A percentile compares a stretch with the other conserved stretches of the same genome.
These are phyloP conservation scores for Episyrphus balteatus DNA, from an alignment of 1,140 invertebrate genomes.

Conservation along the genomic window DNA sequence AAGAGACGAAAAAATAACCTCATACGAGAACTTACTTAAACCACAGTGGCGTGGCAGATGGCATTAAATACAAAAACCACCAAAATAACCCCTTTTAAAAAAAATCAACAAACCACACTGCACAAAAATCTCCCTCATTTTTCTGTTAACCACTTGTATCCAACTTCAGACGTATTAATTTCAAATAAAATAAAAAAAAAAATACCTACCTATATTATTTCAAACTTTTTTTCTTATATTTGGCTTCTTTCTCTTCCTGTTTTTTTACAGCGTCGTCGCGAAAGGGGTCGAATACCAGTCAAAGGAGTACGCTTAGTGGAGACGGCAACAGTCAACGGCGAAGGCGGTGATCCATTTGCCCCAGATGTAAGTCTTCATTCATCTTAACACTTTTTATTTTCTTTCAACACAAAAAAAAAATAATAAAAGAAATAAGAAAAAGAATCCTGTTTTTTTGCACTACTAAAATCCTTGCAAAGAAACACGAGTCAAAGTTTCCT, in stretches of 20 bases:
- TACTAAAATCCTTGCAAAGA: not conserved
- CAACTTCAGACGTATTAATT: not conserved
- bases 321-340: conserved; percentile 49
- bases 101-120: too few relatives aligned
- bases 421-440: not conserved
- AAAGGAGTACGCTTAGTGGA: conserved; percentile 64
- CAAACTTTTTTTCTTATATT: not conserved
- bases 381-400: not conserved
- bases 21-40: too few relatives aligned
- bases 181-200: not conserved
- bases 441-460: not conserved
- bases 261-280: conserved; percentile 55
- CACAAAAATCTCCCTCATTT: too few relatives aligned
- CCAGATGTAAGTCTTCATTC: conserved; percentile 31
- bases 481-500: not conserved
- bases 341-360: conserved; percentile 35
- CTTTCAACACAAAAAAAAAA: not conserved
- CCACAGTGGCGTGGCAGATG: too few relatives aligned
- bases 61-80: too few relatives aligned
- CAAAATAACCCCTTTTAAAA: too few relatives aligned
- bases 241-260: conserved; percentile 5
- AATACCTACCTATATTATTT: not conserved
- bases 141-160: too few relatives aligned
- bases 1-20: too few relatives aligned
- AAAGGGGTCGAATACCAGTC: conserved; percentile 66